Evolutionary conservation across 2,797 vertebrate species (phyloP).

Genomic region (Euthynnus affinis): DNA sequence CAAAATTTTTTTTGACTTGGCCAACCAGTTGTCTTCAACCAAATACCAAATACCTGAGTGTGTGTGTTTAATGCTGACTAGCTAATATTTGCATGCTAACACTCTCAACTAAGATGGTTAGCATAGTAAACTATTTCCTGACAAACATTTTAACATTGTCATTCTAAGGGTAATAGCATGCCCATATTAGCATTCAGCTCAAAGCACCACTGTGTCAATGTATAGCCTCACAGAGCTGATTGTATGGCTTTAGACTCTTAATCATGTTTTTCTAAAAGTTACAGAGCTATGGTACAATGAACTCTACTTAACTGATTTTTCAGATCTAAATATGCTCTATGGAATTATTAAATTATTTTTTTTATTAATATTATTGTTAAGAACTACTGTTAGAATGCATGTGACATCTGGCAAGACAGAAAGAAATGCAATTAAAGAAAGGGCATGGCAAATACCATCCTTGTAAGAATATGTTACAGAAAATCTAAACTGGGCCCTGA

Average conservation of each 20-base stretch:
- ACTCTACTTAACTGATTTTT: not conserved
- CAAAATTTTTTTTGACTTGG: too few relatives aligned
- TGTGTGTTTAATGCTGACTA: too few relatives aligned
- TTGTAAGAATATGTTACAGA: not conserved
- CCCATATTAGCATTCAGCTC: not conserved
- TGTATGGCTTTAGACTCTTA: not conserved
- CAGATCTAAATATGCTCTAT: not conserved
- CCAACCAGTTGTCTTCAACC: too few relatives aligned
- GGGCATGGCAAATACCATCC: not conserved
- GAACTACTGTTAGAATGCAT: not conserved
- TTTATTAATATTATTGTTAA: not conserved
- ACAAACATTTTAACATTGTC: not conserved
- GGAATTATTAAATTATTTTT: constrained; percentile 5
- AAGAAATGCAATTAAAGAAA: constrained; percentile 1
- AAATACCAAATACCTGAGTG: too few relatives aligned
- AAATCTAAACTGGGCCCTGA: constrained; percentile 16
- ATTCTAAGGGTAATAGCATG: not conserved
- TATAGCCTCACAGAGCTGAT: too few relatives aligned
- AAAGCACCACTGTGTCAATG: too few relatives aligned
- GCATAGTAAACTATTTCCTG: not conserved
- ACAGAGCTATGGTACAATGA: not conserved
- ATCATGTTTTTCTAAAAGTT: too few relatives aligned
- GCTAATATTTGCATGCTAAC: not conserved
- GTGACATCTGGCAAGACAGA: not conserved
- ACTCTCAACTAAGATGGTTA: not conserved